Conservation (phyloP, 2,888 invertebrate species). For the Scelioninae gen. 1 region DNA sequence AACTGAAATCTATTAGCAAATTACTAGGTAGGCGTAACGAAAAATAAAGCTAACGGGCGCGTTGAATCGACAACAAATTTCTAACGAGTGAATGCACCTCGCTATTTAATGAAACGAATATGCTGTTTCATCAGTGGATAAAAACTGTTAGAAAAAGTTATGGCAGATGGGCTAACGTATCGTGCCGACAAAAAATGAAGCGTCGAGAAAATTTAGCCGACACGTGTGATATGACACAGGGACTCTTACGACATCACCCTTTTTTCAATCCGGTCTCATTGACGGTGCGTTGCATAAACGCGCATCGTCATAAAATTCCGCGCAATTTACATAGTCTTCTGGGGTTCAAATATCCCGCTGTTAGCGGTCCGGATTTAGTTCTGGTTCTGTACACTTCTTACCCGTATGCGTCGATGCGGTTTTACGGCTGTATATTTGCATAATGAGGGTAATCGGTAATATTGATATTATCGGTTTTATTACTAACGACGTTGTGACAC, state of each 20-base stretch:
- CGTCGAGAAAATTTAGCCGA: conserved; percentile 70
- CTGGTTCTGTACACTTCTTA: conserved; percentile 66
- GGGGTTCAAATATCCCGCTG: conserved; percentile 70
- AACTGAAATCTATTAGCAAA: conserved; percentile 45
- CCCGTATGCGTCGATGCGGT: conserved; percentile 55
- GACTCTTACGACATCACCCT: conserved; percentile 77
- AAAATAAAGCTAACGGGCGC: conserved; percentile 31
- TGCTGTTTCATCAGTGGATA: conserved; percentile 67
- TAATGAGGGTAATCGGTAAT: conserved; percentile 70
- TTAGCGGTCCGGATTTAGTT: conserved; percentile 66
- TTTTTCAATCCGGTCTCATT: conserved; percentile 68
- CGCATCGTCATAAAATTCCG: conserved; percentile 73
- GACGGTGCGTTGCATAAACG: conserved; percentile 64
- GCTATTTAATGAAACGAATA: too few species aligned
- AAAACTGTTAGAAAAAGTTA: conserved; percentile 71
- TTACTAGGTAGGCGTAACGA: conserved; percentile 60
- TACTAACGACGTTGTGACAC: conserved; percentile 69
- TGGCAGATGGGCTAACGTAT: conserved; percentile 72
- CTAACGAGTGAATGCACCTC: conserved; percentile 68
- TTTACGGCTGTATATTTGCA: conserved; percentile 65
- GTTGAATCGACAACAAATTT: conserved; percentile 58
- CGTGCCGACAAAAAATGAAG: conserved; percentile 37
- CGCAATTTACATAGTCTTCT: conserved; percentile 77
- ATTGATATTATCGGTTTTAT: conserved; percentile 71
- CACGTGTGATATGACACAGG: conserved; percentile 80